Evolutionary conservation across 2,113 vertebrate genomes (phyloP).

Genomic region (Osmerus mordax): DNA sequence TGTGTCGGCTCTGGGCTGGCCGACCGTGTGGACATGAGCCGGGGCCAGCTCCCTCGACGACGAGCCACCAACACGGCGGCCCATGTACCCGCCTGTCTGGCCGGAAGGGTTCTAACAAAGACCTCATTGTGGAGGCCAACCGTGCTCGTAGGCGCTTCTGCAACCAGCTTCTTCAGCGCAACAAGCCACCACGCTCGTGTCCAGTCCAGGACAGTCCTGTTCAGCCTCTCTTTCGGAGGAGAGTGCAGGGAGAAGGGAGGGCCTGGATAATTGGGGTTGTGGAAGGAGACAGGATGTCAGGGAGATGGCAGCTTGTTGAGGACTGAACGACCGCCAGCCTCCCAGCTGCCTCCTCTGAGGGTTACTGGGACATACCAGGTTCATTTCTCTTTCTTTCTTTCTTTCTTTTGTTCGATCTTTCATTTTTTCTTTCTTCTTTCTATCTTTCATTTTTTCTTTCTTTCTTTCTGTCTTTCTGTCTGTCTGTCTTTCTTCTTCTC

Average conservation of each 20-base stretch:
- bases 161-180: background rate
- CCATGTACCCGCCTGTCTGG: background rate
- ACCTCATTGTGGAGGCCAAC: background rate
- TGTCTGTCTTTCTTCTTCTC: background rate
- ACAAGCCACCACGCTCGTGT: constrained; percentile 39
- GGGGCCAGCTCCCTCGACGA: background rate
- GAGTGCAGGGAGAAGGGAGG: constrained; percentile 24
- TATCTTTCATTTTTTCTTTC: background rate
- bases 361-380: constrained; percentile 20
- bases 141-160: background rate
- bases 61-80: background rate
- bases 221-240: constrained; percentile 28
- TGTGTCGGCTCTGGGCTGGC: background rate
- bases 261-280: background rate
- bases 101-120: background rate
- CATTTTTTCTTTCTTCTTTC: background rate
- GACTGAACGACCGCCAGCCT: constrained; percentile 53
- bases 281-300: constrained; percentile 36
- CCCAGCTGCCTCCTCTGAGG: constrained; percentile 43
- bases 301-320: constrained; percentile 59
- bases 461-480: background rate
- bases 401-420: background rate
- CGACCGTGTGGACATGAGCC: background rate
- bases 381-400: background rate
- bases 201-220: constrained; percentile 49